Base-by-base conservation (phyloP, 2,113 vertebrate genomes). In the Halichoerus grypus region DNA sequence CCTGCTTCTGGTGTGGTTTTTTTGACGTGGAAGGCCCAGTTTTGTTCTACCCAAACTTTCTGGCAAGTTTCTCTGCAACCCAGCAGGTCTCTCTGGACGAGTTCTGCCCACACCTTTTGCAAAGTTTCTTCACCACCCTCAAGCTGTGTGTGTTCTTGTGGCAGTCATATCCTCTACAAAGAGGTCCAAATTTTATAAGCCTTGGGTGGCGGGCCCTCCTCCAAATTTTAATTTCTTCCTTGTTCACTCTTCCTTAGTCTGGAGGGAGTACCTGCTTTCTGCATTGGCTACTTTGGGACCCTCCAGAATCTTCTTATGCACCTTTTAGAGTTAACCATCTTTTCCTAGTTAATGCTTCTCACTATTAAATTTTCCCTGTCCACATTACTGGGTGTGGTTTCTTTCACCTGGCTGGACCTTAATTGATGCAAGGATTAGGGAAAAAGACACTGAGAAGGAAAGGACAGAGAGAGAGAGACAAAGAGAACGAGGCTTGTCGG, bases 351-450 rank as follows among this genome's bases (percentile, higher is more conserved):
- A 92, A 72, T n/a, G 8, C 77, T 93, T 46, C 31, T 51, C 59
- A 55, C 82, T 97, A 95, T 42, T 94, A 69, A 82, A 89, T 67
- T 91, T 84, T 89, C 57, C 81, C 51, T 51, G 82, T 77, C 83
- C 18, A 22, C 16, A 79, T 59, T 87, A 84, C 16, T 72, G 51
- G 74, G 36, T 71, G 5, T 92, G 83, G 24, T 81, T 88, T 97
- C 85, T 93, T 94, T 94, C 39, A 93, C 46, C 24, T 57, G 72
- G 65, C n/a, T 83, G 16, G 42, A 88, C 36, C 4, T 74, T 93
- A n/a, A 89, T 0, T 84, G 36, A 88, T 53, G 19, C 16, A 87
- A 9, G 55, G 83, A 31, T 63, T 79, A 90, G 31, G 42, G 79
- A 57, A 79, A 86, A 87, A 71, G 86, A 91, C 49, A 82, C 42